Evolutionary conservation across 2,113 vertebrate genomes (phyloP), one percentile per base, ranked within the genome.

Genomic region (Sula dactylatra): DNA sequence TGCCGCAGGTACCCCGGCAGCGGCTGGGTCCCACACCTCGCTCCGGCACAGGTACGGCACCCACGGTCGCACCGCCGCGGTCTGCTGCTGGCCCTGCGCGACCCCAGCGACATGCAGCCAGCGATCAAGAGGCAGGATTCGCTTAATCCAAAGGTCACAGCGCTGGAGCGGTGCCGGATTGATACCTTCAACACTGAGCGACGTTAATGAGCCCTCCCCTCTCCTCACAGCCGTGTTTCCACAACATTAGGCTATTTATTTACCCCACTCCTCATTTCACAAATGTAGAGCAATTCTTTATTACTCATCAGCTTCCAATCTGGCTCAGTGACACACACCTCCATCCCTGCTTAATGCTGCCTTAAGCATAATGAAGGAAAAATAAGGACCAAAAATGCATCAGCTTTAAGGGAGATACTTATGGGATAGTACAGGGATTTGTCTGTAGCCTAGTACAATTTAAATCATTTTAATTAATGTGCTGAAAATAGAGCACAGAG

Each of bases 391-490:
- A 92, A 65, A 90, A 94, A 95, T 13, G 21, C n/a, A 69, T 91
- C 65, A 87, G 70, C 61, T 56, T 72, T 83, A 94, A 94, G 56
- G 61, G 36, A 88, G 56, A 70, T 71, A 59, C 61, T 92, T 77
- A 19, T 6, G 44, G 86, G 77, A 59, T 69, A 70, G 95, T 54
- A 87, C 42, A 45, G 49, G 86, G 88, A 74, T 92, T 86, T 82
- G 38, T 67, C 86, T 84, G 83, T 18, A 94, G 80, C 47, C 61
- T 91, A 81, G 61, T 40, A 79, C 24, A 56, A 91, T 78, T 90
- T 78, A 44, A 90, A 52, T 93, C 71, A 79, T 88, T 91, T 71
- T 94, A 91, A 90, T 92, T 96, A 86, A 88, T 74, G 76, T 54
- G 67, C 76, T 83, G 79, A 56, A 95, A 73, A 64, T 56, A 83